A percentile compares a stretch with the other conserved stretches of the same genome.
phyloP scores from a whole-genome alignment of 2,797 vertebrate species.

The Siniperca undulata region DNA sequence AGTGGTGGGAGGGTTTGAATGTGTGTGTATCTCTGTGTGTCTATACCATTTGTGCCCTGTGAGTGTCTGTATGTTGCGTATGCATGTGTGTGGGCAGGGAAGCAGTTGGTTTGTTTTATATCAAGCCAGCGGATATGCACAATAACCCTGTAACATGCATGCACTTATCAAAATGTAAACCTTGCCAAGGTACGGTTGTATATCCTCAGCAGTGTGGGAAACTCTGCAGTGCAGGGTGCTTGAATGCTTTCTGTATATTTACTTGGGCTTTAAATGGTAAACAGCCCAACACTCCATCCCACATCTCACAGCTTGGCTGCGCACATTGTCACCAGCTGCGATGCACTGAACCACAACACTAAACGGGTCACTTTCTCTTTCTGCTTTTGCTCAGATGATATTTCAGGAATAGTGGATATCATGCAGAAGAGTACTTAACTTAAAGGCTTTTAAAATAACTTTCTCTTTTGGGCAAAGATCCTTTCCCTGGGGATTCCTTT shows the following conservation, averaged over 20 bases:
- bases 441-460: conserved; percentile 38
- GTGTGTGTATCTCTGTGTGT: conserved; percentile 38
- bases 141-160: conserved; percentile 61
- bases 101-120: conserved; percentile 67
- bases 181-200: conserved; percentile 18
- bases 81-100: conserved; percentile 45
- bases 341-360: conserved; percentile 13
- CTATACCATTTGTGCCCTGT: conserved; percentile 27
- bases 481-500: conserved; percentile 53
- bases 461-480: conserved; percentile 25
- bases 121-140: conserved; percentile 63
- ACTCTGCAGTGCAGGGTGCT: conserved; percentile 1
- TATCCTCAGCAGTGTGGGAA: conserved; percentile 51
- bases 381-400: conserved; percentile 23
- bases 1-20: conserved; percentile 38
- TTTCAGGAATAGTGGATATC: conserved; percentile 36
- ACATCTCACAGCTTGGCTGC: conserved; percentile 19
- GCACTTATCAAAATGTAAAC: conserved; percentile 71
- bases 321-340: conserved; percentile 33
- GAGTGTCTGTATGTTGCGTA: neutral
- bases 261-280: conserved; percentile 37
- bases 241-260: conserved; percentile 31
- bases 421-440: conserved; percentile 24
- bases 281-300: conserved; percentile 30
- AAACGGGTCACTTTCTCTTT: conserved; percentile 4